Base-by-base conservation (phyloP, 2,797 vertebrate genomes). In the Pangasius sanitwongsei region DNA sequence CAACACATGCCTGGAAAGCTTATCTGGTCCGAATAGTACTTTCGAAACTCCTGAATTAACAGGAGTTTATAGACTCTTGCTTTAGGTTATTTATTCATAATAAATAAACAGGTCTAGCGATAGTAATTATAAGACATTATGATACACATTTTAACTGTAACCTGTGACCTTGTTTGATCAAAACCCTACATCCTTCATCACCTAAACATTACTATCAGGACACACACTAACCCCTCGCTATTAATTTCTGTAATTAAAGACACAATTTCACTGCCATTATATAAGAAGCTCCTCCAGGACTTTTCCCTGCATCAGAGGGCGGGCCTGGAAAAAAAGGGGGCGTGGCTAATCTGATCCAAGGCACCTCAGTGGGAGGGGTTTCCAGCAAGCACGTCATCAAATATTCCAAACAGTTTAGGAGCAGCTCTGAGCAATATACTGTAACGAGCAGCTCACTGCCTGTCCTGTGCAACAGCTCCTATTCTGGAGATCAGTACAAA, bases 291-390 rank as follows among this genome's bases (percentile, higher is more conserved):
- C 80, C 86, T 57, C 83, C 61, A 67, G 50, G 69, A 28, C 84
- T 57, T 81, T 57, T 83, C 55, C 44, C 34, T 48, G 37, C 25
- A 25, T 65, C 82, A 59, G 75, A 93, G 94, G 91, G 92, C 82
- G 94, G 16, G 89, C 53, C 72, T 61, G 44, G 67, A 7, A 87
- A 94, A n/a, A n/a, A n/a, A 44, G 6, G 94, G 95, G 95, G 96
- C 94, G 95, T 96, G 95, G 93, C 92, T 53, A 78, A 37, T 50
- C 20, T 18, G 5, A 34, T 34, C 77, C 77, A 41, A 31, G 25
- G 70, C 57, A 82, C 37, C 86, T 92, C 34, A 91, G 94, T 94
- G 95, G 95, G 96, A 93, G 96, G 95, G 95, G 93, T 90, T 67
- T 88, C 50, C 86, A 37, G 34, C 75, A 91, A 37, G 34, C 75